Base-by-base conservation (phyloP, 2,888 invertebrate species). In the Cephus pygmeus region DNA sequence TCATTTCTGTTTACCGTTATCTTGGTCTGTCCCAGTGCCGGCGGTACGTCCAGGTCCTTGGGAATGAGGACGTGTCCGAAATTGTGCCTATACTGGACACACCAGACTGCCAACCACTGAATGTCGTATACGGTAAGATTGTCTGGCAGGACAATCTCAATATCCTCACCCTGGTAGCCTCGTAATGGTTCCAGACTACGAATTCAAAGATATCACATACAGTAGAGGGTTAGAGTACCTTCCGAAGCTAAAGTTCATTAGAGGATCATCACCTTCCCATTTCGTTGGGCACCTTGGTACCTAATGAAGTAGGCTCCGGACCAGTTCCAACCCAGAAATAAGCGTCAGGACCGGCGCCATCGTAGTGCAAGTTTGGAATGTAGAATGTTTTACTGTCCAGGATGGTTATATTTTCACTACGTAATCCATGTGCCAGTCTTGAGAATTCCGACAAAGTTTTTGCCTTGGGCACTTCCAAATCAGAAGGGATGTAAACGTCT, bases 261-360 rank as follows among this genome's bases (percentile, higher is more conserved):
- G 23, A 33, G 11, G 0, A 40, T n/a, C 56, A 85, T 86, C 84
- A 94, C 94, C 93, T 97, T 78, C 97, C 96, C 92, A 96, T 94
- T 92, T 98, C 98, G 91, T 98, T 98, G 75, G 98, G 97, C 0
- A 97, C 96, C 93, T 97, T 98, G 84, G 95, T 95, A 36, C 98
- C 98, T 91, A 95, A 95, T 31, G 95, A 93, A 86, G 94, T 95
- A 0, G 97, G 97, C 84, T 96, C 96, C 0, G 95, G 92, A 6
- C 97, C 98, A 86, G 95, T 97, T 30, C 98, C 98, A n/a, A 97
- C 97, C 96, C 97, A 97, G 92, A 98, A 98, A 92, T 97, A 98
- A 0, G 98, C 97, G 89, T 98, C 98, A 0, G 97, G 97, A 0
- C 97, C 98, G 1, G 95, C 96, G 40, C 98, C 98, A 87, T 98